Conservation (phyloP, 2,113 vertebrate species). For the Percina caprodes region DNA sequence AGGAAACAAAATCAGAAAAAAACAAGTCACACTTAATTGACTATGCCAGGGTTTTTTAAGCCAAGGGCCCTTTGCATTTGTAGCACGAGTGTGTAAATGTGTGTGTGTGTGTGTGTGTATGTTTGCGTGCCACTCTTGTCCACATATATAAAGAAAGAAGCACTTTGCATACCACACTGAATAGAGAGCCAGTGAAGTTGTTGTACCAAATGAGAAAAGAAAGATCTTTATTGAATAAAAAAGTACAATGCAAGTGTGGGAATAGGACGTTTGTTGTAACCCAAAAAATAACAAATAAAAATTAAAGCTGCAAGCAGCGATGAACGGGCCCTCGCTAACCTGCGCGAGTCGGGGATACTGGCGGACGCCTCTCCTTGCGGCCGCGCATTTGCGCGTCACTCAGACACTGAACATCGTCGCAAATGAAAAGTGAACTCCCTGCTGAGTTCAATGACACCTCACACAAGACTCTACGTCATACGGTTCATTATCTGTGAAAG, state of each 20-base stretch:
- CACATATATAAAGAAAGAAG: slow-evolving; percentile 28
- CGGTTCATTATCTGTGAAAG: no score
- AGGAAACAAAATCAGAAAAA: slow-evolving; percentile 23
- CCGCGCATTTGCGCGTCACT: no score
- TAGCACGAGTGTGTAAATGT: background rate
- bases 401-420: no score
- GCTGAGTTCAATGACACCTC: no score
- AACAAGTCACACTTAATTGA: slow-evolving; percentile 12
- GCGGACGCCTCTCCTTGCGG: no score
- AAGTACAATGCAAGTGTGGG: background rate
- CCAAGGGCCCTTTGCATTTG: slow-evolving; percentile 10
- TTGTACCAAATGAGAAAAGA: slow-evolving; percentile 8
- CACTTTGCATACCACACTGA: slow-evolving; percentile 56
- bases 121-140: slow-evolving; percentile 21
- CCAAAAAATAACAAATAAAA: no score
- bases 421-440: no score
- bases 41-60: background rate
- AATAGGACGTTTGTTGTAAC: background rate
- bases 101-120: slow-evolving; percentile 6
- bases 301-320: no score
- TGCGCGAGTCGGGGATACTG: no score
- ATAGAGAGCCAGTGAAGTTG: slow-evolving; percentile 9
- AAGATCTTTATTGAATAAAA: background rate
- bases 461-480: no score
- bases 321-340: no score